Conservation (phyloP, 1,140 invertebrate genomes). For the Microplitis mediator region DNA sequence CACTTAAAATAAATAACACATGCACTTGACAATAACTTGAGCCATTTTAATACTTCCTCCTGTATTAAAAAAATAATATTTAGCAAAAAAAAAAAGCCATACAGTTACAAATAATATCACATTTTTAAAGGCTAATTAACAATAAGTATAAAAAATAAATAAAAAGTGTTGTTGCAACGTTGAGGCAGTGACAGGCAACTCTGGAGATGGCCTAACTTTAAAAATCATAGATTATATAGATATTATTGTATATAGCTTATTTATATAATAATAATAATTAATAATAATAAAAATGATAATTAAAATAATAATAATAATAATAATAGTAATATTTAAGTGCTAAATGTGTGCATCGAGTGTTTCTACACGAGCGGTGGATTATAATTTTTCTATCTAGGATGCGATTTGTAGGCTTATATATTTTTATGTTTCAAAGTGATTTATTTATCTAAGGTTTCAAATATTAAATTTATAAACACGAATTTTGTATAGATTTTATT, state of each 20-base stretch:
- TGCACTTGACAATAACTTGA: background rate
- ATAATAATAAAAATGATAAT: background rate
- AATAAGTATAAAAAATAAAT: conserved; percentile 1
- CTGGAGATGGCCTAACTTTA: conserved; percentile 63
- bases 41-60: too few relatives aligned
- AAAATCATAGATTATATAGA: conserved; percentile 13
- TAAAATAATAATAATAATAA: background rate
- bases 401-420: too few relatives aligned
- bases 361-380: conserved; percentile 3
- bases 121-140: too few relatives aligned
- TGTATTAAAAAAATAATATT: too few relatives aligned
- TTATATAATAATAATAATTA: conserved; percentile 32
- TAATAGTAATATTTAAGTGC: background rate
- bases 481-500: background rate
- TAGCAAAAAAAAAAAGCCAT: too few relatives aligned
- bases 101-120: too few relatives aligned
- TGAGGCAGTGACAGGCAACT: conserved; percentile 56
- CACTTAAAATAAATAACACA: background rate
- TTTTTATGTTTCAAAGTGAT: background rate
- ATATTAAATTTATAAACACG: background rate
- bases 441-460: background rate
- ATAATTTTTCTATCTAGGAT: background rate
- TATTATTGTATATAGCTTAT: conserved; percentile 51
- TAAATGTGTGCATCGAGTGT: conserved; percentile 1
- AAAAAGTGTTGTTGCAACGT: background rate